These are phyloP conservation scores for Ichneumoninae sp. DNA, from an alignment of 2,888 invertebrate genomes.

Conservation along the genomic window DNA sequence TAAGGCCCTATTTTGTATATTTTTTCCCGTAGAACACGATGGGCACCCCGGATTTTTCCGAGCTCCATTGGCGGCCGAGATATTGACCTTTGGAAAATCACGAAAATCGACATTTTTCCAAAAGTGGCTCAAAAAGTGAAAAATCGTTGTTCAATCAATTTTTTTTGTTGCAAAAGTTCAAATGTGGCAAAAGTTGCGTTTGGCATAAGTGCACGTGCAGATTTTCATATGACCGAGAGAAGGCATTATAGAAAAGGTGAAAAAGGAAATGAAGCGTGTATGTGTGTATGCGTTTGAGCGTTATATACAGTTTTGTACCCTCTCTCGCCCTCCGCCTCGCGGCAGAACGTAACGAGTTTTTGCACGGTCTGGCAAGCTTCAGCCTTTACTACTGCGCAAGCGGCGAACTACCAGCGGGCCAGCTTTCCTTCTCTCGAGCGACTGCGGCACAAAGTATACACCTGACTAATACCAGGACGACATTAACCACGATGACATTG, in stretches of 20 bases:
- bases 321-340: conserved; percentile 40
- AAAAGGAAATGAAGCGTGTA: not conserved
- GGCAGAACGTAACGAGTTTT: conserved; percentile 54
- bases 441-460: conserved; percentile 40
- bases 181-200: conserved; percentile 55
- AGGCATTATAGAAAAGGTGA: conserved; percentile 13
- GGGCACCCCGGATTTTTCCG: no score
- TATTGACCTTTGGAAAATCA: no score
- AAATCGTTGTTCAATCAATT: no score
- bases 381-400: conserved; percentile 59
- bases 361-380: conserved; percentile 58
- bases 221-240: conserved; percentile 35
- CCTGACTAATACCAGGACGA: not conserved
- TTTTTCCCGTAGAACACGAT: no score
- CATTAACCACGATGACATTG: conserved; percentile 7
- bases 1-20: no score
- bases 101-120: no score
- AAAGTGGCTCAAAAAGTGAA: no score
- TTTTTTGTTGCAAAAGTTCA: no score
- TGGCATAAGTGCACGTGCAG: conserved; percentile 45
- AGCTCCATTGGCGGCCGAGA: no score
- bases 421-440: not conserved
- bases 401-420: conserved; percentile 17
- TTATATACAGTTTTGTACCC: conserved; percentile 13
- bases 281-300: not conserved